phyloP scores from a whole-genome alignment of 2,797 vertebrate genomes.

The Denticeps clupeoides region DNA sequence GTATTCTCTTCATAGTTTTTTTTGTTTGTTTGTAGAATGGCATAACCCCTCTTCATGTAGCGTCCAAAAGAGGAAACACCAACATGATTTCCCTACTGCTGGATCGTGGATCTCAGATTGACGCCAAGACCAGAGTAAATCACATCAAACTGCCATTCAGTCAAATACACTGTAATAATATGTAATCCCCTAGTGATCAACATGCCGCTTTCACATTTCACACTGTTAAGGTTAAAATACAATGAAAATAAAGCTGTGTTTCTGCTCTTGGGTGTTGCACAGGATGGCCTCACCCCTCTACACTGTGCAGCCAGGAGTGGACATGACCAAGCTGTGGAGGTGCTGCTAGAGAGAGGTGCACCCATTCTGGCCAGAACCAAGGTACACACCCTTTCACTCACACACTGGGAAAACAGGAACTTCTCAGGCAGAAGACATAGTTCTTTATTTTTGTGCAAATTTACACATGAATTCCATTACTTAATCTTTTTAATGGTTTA shows the following conservation, averaged over 20 bases:
- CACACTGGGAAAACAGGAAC: slow-evolving; percentile 2
- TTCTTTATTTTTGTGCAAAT: no score
- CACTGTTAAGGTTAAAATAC: no score
- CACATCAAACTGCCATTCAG: neutral
- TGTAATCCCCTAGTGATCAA: neutral
- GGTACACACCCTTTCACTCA: slow-evolving; percentile 44
- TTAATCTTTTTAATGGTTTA: no score
- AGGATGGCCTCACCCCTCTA: slow-evolving; percentile 91
- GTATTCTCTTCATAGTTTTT: no score
- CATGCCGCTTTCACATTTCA: neutral
- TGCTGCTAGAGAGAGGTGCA: slow-evolving; percentile 82
- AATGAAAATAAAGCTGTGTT: no score
- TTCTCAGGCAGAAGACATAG: neutral
- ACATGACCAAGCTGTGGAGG: slow-evolving; percentile 79
- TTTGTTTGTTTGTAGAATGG: slow-evolving; percentile 66
- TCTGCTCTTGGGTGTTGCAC: slow-evolving; percentile 6
- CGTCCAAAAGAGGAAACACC: slow-evolving; percentile 93
- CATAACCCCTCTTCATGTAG: slow-evolving; percentile 92
- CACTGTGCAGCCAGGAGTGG: slow-evolving; percentile 94
- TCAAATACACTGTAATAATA: neutral
- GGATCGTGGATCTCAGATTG: slow-evolving; percentile 85
- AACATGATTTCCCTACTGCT: slow-evolving; percentile 93
- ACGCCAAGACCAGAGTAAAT: slow-evolving; percentile 93
- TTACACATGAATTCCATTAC: no score
- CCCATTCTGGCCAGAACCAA: slow-evolving; percentile 91